Evolutionary conservation across 2,113 vertebrate species (phyloP).

Genomic region (Nipponia nippon): DNA sequence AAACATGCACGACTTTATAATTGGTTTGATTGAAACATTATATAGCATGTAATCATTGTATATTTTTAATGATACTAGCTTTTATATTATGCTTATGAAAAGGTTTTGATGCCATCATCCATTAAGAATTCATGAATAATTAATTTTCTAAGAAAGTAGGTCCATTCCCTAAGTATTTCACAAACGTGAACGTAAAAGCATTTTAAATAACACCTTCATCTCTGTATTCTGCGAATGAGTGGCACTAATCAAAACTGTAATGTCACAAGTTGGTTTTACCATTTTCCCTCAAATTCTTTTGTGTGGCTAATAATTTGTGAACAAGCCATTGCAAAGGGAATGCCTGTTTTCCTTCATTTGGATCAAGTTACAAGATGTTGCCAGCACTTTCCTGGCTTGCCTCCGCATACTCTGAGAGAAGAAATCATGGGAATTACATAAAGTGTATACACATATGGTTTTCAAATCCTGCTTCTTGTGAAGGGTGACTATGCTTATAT

Average conservation of each 20-base stretch:
- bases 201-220: not conserved
- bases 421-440: not conserved
- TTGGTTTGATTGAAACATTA: not conserved
- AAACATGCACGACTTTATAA: not conserved
- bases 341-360: not conserved
- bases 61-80: not conserved
- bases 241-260: not conserved
- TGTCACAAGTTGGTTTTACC: not conserved
- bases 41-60: not conserved
- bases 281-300: not conserved
- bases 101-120: not conserved
- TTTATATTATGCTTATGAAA: not conserved
- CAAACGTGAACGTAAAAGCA: not conserved
- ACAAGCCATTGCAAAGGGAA: not conserved
- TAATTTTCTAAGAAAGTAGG: not conserved
- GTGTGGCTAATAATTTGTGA: not conserved
- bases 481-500: not conserved
- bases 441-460: not conserved
- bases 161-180: not conserved
- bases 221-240: not conserved
- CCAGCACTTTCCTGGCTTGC: not conserved
- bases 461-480: not conserved
- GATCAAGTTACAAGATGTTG: not conserved
- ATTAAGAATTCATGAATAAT: not conserved
- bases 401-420: not conserved